Percentiles rank a stretch among this genome's conserved stretches.
These are phyloP conservation scores for Stenodera caucasica DNA, from an alignment of 2,888 invertebrate species.

Conservation along the genomic window DNA sequence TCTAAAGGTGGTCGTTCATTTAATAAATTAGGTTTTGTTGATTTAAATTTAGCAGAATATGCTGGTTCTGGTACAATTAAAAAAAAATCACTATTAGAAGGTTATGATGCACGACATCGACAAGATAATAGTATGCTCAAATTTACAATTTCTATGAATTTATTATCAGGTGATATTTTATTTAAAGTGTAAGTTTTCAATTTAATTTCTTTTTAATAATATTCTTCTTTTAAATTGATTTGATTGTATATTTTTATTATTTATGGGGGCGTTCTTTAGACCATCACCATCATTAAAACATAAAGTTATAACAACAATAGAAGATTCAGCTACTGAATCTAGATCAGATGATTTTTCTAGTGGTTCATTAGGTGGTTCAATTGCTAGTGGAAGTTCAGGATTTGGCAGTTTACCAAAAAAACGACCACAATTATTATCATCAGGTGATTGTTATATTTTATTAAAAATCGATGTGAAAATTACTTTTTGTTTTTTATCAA, in stretches of 20 bases:
- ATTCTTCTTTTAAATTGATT: too few species aligned
- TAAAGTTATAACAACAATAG: slow-evolving; percentile 47
- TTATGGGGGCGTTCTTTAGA: slow-evolving; percentile 50
- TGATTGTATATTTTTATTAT: too few species aligned
- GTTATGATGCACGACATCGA: slow-evolving; percentile 88
- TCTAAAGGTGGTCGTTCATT: slow-evolving; percentile 82
- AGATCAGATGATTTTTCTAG: slow-evolving; percentile 60
- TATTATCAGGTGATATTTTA: slow-evolving; percentile 93
- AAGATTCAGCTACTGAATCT: slow-evolving; percentile 55
- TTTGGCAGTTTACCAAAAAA: slow-evolving; percentile 83
- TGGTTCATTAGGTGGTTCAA: slow-evolving; percentile 63
- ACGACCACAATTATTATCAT: slow-evolving; percentile 63
- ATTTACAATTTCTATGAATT: slow-evolving; percentile 88
- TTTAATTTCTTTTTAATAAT: too few species aligned
- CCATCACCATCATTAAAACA: slow-evolving; percentile 60
- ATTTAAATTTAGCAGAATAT: slow-evolving; percentile 95
- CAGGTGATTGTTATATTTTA: slow-evolving; percentile 57
- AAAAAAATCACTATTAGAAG: slow-evolving; percentile 89
- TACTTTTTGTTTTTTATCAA: neutral
- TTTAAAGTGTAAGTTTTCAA: slow-evolving; percentile 99
- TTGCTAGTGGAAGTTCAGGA: slow-evolving; percentile 78
- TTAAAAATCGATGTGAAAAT: too few species aligned
- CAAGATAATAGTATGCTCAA: slow-evolving; percentile 96
- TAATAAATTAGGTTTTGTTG: slow-evolving; percentile 96
- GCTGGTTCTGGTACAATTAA: slow-evolving; percentile 89